Base-by-base conservation (phyloP, 23 tunicate species). In the Trididemnum nubilum region DNA sequence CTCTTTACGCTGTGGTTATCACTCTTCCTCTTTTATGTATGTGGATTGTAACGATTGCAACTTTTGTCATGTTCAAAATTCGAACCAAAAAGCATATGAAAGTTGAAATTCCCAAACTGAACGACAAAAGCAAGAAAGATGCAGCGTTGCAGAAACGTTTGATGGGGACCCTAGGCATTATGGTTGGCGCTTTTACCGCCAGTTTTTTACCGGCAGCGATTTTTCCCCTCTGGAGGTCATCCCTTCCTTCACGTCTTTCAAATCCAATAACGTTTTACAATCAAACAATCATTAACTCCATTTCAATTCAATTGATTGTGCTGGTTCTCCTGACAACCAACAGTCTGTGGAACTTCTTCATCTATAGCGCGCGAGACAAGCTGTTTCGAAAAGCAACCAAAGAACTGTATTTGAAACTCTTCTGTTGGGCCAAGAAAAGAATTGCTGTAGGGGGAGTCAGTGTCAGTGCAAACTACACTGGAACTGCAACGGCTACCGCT, bases 141-240 rank as follows among this genome's bases (percentile, higher is more conserved):
- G 70, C 64, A 0, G 39, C 36, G 3, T 54, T 35, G 15, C 89
- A 90, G 51, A 63, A 35, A 18, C 72, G 76, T 26, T 69, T 90
- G 34, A 83, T 77, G 26, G 63, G 54, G 2, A 90, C 96, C 4
- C 87, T 90, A 19, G 73, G 80, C 23, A 80, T 90, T 18, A 90
- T 90, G 96, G 89, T 85, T 30, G 89, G 96, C 23, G 85, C 50
- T 0, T 90, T 84, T 73, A 90, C 81, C 12, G 33, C 65, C 2
- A 69, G 85, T 36, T 30, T 90, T 36, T 51, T 83, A 19, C 88
- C 86, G 26, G 27, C 80, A 2, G 29, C 70, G 12, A 33, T 84
- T 32, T 66, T 72, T 27, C 31, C 84, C 31, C 34, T 82, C 25
- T 71, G 24, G n/a, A 34, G 5, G 5, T 30, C 9, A 0, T 30